phyloP scores from a whole-genome alignment of 1,140 invertebrate genomes.

The Caenorhabditis inopinata region DNA sequence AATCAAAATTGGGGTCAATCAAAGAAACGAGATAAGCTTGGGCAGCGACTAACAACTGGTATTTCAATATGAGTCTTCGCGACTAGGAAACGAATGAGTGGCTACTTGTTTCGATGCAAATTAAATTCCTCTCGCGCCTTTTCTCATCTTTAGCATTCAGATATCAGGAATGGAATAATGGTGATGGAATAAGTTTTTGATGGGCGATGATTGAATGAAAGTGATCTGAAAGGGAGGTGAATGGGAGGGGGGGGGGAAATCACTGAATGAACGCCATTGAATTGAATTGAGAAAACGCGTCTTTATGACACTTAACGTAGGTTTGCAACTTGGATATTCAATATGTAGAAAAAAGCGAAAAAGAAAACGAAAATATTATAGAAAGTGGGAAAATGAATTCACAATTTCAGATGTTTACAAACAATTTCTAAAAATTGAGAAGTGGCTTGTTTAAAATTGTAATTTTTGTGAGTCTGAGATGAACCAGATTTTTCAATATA shows the following conservation, averaged over 20 bases:
- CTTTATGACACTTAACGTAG: neutral
- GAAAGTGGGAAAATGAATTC: too few species aligned
- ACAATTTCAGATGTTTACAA: too few species aligned
- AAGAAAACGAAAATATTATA: too few species aligned
- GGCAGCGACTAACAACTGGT: neutral
- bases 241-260: neutral
- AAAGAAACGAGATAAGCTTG: conserved; percentile 27
- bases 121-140: neutral
- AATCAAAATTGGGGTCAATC: conserved; percentile 14
- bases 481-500: too few species aligned
- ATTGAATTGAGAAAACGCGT: neutral
- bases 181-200: conserved; percentile 14
- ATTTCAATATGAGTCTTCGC: conserved; percentile 12
- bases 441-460: too few species aligned
- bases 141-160: neutral
- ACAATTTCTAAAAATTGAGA: too few species aligned
- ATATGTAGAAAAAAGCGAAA: too few species aligned
- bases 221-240: neutral
- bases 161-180: conserved; percentile 18
- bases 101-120: conserved; percentile 31
- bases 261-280: neutral
- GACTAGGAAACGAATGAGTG: neutral
- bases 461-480: too few species aligned
- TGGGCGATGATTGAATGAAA: neutral
- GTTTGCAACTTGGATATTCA: neutral